Evolutionary conservation across 2,113 vertebrate genomes (phyloP), one percentile per base, ranked within the genome.

Genomic region (Lepisosteus osseus): DNA sequence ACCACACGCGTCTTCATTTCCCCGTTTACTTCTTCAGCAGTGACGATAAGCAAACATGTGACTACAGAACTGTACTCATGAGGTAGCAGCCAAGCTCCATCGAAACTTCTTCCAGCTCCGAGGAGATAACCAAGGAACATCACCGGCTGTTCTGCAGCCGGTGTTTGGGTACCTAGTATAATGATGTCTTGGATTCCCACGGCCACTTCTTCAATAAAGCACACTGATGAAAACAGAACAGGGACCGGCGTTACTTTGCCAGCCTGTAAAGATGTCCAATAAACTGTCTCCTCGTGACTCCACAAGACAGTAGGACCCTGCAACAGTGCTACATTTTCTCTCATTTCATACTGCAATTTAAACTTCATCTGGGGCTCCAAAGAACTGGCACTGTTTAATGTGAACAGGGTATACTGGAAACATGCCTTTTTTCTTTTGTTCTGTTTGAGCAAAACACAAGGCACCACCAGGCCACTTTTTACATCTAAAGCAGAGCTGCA

Each of bases 231-330:
- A 65, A 95, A 72, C 11, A 79, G 80, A 70, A 91, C 2, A 51
- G 94, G 89, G 7, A 93, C 74, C 76, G 85, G 89, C 55, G 77
- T 79, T 67, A 97, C 81, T 0, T 77, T 79, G 3, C 76, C 54
- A 15, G 80, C 79, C 67, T 80, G 63, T 0, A 85, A 68, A 51
- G 93, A 95, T 13, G 88, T 76, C 74, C 84, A 93, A 78, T 87
- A 94, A 43, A 95, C 79, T 6, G 78, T 76, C 54, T 81, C 78
- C 0, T 73, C 68, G 14, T 93, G 84, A 8, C 76, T 91, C 96
- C 96, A 98, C 57, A 96, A 40, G 74, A 97, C 67, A 0, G 92
- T 91, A 42, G 97, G 96, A 4, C 97, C 96, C 68, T 79, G 64
- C 61, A 95, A 81, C 78, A 99, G 78, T 7, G 67, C 82, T 72